Evolutionary conservation across 2,113 vertebrate genomes (phyloP).

Genomic region (Neolamprologus caudopunctatus): DNA sequence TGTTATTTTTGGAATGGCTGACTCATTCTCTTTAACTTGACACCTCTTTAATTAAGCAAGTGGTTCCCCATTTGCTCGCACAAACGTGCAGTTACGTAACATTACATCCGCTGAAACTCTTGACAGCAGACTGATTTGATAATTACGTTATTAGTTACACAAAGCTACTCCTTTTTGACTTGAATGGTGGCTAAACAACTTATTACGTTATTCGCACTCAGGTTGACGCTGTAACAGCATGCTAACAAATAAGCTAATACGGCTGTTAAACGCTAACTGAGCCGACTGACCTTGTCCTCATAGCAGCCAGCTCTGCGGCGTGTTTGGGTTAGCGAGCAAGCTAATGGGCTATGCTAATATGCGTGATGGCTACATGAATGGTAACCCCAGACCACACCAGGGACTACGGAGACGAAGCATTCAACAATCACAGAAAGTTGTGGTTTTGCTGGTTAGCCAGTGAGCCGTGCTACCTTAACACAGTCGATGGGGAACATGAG

Average conservation of each 20-base stretch:
- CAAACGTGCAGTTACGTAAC: not conserved
- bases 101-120: not conserved
- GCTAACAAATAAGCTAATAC: conserved; percentile 24
- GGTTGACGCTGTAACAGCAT: not conserved
- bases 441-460: not conserved
- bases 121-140: not conserved
- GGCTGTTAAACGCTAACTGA: not conserved
- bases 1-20: not conserved
- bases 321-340: conserved; percentile 41
- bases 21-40: not conserved
- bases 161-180: not conserved
- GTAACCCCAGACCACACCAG: not conserved
- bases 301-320: not conserved
- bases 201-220: not conserved
- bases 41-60: not conserved
- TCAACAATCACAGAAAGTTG: not conserved
- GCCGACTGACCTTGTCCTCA: conserved; percentile 58
- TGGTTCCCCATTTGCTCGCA: not conserved
- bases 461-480: conserved; percentile 84
- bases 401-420: not conserved
- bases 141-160: not conserved
- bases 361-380: not conserved
- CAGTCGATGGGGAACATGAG: conserved; percentile 97
- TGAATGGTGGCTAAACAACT: not conserved
- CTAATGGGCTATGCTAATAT: conserved; percentile 50